A percentile compares a stretch with the other conserved stretches of the same genome.
Conservation (phyloP, 2,888 invertebrate genomes). For the Temnothorax unifasciatus region DNA sequence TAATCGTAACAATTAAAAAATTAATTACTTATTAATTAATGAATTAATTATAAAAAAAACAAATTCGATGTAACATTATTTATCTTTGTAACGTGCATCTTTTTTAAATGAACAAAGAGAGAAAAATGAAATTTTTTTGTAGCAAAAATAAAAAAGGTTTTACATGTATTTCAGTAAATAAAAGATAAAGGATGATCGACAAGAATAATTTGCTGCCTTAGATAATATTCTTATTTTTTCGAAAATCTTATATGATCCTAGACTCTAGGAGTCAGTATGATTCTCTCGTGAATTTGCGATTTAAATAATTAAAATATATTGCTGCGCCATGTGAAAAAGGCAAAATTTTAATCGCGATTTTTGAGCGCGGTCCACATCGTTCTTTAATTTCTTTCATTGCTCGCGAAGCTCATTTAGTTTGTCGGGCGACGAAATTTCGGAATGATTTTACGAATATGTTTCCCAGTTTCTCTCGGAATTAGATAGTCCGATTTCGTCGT, state of each 20-base stretch:
- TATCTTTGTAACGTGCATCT: not conserved
- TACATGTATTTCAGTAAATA: not conserved
- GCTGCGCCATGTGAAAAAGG: constrained; percentile 52
- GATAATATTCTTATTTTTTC: not conserved
- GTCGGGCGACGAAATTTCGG: constrained; percentile 6
- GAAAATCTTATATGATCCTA: not conserved
- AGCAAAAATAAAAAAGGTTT: not conserved
- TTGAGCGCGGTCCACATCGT: constrained; percentile 38
- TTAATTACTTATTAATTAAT: not conserved
- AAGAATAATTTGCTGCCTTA: not conserved
- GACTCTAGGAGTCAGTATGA: not conserved
- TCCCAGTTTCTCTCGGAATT: constrained; percentile 51
- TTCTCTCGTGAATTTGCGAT: constrained; percentile 58
- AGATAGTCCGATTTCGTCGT: constrained; percentile 55
- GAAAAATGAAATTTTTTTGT: not conserved
- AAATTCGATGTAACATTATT: constrained; percentile 25
- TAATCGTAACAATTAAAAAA: not conserved
- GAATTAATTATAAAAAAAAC: not conserved
- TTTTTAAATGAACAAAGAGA: constrained; percentile 13
- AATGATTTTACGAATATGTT: constrained; percentile 45
- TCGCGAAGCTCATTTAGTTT: constrained; percentile 45
- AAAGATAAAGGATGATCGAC: not conserved
- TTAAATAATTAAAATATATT: constrained; percentile 77
- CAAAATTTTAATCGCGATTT: constrained; percentile 68
- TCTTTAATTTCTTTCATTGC: constrained; percentile 30